Conservation (phyloP, 1,140 invertebrate species). For the Delia radicum region DNA sequence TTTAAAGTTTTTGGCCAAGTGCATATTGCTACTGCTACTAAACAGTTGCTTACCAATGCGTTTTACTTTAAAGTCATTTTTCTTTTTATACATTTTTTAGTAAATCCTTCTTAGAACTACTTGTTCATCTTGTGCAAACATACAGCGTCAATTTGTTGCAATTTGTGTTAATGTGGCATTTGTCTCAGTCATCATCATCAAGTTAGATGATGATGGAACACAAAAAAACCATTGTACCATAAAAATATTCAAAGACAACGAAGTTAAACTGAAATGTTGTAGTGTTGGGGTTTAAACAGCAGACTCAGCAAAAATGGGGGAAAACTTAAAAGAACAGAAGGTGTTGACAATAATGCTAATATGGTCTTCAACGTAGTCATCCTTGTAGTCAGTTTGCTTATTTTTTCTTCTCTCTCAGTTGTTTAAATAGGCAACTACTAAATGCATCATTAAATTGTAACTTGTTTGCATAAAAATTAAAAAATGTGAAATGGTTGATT, state of each 20-base stretch:
- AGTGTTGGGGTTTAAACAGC: not conserved
- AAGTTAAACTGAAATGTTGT: not conserved
- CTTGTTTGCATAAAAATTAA: conserved; percentile 5
- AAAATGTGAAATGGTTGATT: not conserved
- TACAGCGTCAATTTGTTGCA: conserved; percentile 14
- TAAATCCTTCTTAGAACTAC: not conserved
- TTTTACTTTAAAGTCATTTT: conserved; percentile 12
- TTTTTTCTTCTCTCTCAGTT: not conserved
- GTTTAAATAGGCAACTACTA: not conserved
- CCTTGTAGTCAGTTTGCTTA: not conserved
- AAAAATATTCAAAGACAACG: not conserved
- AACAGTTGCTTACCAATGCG: not conserved
- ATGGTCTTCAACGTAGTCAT: not conserved
- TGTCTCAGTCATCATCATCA: conserved; percentile 2
- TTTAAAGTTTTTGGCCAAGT: not conserved
- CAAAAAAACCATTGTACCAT: not conserved
- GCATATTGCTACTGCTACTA: not conserved
- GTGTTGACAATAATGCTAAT: not conserved
- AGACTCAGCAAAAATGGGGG: not conserved
- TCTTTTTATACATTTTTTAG: not conserved
- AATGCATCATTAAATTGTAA: conserved; percentile 18
- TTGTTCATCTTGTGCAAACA: not conserved
- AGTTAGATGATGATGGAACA: not conserved
- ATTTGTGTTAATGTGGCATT: conserved; percentile 22
- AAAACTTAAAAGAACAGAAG: not conserved